phyloP scores from a whole-genome alignment of 2,888 invertebrate species.

The Tipula unca region DNA sequence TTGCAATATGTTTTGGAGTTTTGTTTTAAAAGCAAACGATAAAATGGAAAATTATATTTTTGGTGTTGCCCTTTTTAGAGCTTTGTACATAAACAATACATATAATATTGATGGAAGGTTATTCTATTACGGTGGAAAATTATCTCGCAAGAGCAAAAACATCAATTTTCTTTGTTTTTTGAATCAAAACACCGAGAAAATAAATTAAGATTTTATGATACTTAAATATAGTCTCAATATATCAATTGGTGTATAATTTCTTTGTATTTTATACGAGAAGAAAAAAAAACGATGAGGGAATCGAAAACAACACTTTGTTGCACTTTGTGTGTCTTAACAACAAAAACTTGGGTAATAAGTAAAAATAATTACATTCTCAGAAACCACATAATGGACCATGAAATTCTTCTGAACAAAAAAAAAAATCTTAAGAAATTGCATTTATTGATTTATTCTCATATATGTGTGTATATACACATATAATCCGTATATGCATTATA shows the following conservation, averaged over 20 bases:
- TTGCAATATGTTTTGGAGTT: not conserved
- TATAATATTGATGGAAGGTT: not conserved
- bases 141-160: not conserved
- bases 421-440: not conserved
- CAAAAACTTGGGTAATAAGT: not conserved
- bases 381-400: not conserved
- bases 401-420: not conserved
- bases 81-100: not conserved
- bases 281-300: not conserved
- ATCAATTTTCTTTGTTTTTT: conserved; percentile 9
- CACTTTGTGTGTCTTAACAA: conserved; percentile 15
- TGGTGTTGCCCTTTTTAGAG: not conserved
- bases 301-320: conserved; percentile 15
- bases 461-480: not conserved
- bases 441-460: not conserved
- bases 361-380: conserved; percentile 2
- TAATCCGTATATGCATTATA: not conserved
- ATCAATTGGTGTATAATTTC: conserved; percentile 16
- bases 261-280: not conserved
- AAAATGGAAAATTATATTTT: not conserved
- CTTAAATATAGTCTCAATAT: conserved; percentile 18
- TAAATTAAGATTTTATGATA: conserved; percentile 10
- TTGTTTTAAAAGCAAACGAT: not conserved
- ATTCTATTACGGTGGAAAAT: not conserved
- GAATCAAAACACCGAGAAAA: conserved; percentile 15